Percentiles rank a stretch among this genome's conserved stretches.
These are phyloP conservation scores for Charadrius vociferus DNA, from an alignment of 2,113 vertebrate species.

Conservation along the genomic window DNA sequence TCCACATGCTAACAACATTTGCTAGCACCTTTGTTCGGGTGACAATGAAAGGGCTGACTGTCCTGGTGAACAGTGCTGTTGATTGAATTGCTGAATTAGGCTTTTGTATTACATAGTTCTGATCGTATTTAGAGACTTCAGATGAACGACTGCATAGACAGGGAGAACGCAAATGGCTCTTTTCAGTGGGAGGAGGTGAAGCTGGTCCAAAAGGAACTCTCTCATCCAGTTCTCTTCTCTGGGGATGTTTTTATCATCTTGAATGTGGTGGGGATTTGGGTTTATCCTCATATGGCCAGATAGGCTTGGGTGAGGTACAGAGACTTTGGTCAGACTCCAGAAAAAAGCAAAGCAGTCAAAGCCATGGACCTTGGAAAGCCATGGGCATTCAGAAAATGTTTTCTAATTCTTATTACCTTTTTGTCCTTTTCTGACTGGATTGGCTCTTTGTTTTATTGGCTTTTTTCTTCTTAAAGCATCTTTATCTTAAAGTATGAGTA, in stretches of 20 bases:
- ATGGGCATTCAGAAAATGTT: neutral
- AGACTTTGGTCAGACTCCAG: neutral
- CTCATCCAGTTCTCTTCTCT: neutral
- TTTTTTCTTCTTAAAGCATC: neutral
- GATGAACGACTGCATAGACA: neutral
- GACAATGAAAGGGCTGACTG: neutral
- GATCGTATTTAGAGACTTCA: neutral
- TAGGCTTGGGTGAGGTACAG: neutral
- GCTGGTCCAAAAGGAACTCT: neutral
- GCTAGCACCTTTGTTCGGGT: neutral
- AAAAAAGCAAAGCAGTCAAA: neutral
- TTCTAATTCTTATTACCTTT: neutral
- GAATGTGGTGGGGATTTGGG: neutral
- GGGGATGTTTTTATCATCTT: neutral
- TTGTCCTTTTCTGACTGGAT: neutral
- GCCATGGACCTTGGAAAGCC: neutral
- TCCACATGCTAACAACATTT: fast-evolving
- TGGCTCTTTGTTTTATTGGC: neutral
- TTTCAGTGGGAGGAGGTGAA: neutral
- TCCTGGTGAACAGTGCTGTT: neutral
- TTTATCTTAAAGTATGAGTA: neutral
- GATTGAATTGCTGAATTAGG: neutral
- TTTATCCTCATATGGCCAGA: neutral
- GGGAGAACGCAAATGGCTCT: neutral
- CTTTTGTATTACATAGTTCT: neutral